These are phyloP conservation scores for Drosophila pseudoobscura DNA, from an alignment of 1,140 invertebrate species.

Conservation along the genomic window DNA sequence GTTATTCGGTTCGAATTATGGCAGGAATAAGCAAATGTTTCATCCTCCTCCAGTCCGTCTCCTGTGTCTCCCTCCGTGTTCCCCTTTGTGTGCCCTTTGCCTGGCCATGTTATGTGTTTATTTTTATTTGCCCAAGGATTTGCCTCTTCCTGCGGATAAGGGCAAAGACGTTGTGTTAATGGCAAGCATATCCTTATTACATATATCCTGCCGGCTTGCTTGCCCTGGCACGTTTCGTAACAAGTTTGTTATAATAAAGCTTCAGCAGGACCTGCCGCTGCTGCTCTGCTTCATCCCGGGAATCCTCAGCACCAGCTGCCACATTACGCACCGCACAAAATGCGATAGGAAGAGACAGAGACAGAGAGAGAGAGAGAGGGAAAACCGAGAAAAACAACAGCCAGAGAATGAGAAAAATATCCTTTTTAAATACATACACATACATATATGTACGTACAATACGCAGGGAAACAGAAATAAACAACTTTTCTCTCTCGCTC, in stretches of 20 bases:
- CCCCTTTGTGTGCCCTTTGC: background rate
- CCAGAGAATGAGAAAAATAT: slow-evolving; percentile 39
- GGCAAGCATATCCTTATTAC: slow-evolving; percentile 47
- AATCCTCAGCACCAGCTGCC: slow-evolving; percentile 49
- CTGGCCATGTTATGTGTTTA: slow-evolving; percentile 52
- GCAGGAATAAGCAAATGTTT: slow-evolving; percentile 57
- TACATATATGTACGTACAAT: slow-evolving; percentile 12
- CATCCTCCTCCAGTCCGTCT: background rate
- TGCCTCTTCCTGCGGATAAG: slow-evolving; percentile 31
- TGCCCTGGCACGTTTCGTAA: slow-evolving; percentile 26
- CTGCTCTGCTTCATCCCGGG: slow-evolving; percentile 8
- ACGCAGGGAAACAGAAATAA: slow-evolving; percentile 39
- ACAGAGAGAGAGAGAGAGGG: background rate
- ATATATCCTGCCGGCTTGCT: slow-evolving; percentile 34
- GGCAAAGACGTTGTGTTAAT: slow-evolving; percentile 45
- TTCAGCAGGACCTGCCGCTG: slow-evolving; percentile 10
- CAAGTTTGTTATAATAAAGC: slow-evolving; percentile 39
- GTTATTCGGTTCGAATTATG: slow-evolving; percentile 62
- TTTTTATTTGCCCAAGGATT: slow-evolving; percentile 63
- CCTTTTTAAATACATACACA: slow-evolving; percentile 53
- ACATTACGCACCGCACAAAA: slow-evolving; percentile 44
- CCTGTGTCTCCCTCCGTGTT: too few relatives aligned
- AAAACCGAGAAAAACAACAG: slow-evolving; percentile 34
- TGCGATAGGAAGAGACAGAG: background rate
- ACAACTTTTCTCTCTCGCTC: slow-evolving; percentile 51